A percentile compares a stretch with the other conserved stretches of the same genome.
Conservation (phyloP, 92 coral and sea anemone species). For the Epizoanthus stellaris region DNA sequence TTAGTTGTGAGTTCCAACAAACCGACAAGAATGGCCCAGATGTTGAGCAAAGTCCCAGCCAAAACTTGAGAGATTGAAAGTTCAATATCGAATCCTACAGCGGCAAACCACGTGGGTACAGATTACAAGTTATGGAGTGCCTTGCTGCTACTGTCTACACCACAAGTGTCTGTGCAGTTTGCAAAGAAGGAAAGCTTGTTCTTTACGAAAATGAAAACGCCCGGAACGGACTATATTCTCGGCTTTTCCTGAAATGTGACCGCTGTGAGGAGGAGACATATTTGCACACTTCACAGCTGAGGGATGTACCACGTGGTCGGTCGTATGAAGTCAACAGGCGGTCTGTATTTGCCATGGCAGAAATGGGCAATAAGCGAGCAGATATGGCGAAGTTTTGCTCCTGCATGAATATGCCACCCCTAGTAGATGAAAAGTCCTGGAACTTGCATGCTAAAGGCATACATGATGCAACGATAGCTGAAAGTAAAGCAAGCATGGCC, state of each 20-base stretch:
- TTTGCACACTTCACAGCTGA: slow-evolving; percentile 24
- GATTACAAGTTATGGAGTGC: slow-evolving; percentile 37
- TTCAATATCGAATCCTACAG: slow-evolving; percentile 16
- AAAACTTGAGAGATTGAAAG: slow-evolving; percentile 12
- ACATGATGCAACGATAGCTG: background rate
- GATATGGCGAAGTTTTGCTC: slow-evolving; percentile 14
- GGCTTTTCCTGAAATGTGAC: slow-evolving; percentile 12
- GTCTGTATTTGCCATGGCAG: background rate
- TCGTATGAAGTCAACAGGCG: slow-evolving; percentile 22
- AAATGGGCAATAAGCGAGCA: slow-evolving; percentile 23
- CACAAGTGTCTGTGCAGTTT: background rate
- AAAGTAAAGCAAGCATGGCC: slow-evolving; percentile 27
- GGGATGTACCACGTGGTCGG: slow-evolving; percentile 25
- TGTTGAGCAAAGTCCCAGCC: background rate
- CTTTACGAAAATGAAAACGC: slow-evolving; percentile 24
- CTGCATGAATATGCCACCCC: slow-evolving; percentile 15
- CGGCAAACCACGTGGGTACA: slow-evolving; percentile 23
- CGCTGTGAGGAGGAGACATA: slow-evolving; percentile 16
- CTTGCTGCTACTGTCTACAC: slow-evolving; percentile 20
- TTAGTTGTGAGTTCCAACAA: slow-evolving; percentile 14
- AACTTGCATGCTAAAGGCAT: background rate
- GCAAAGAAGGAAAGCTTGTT: slow-evolving; percentile 12
- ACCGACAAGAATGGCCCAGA: background rate
- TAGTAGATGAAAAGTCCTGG: slow-evolving; percentile 7
- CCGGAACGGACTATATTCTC: slow-evolving; percentile 18